Evolutionary conservation across 2,888 invertebrate species (phyloP), one percentile per base, ranked within the genome.

Genomic region (Deilephila elpenor): DNA sequence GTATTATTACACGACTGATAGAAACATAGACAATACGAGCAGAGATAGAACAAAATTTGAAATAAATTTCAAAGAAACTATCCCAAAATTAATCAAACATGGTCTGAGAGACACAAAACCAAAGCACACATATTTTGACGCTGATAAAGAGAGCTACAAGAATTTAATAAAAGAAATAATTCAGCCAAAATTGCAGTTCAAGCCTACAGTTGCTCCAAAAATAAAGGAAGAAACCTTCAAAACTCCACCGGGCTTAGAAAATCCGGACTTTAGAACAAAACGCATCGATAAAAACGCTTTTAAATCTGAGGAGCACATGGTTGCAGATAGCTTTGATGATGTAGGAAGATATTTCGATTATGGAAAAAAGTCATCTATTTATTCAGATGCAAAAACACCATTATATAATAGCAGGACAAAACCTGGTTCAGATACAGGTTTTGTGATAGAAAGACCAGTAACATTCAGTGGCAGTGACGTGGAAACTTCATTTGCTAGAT

Each of bases 401-500:
- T 71, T 78, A 74, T 77, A 75, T n/a, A 73, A 37, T 72, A 78
- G 51, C 6, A 60, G 17, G 59, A 75, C 75, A n/a, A 78, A 79
- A 61, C 72, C 75, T 8, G 72, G 72, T 62, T 19, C 62, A 53
- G 75, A 76, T 3, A 75, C 44, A 14, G 25, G 51, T 6, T 67
- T 67, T 67, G 67, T 67, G 25, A 1, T 75, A 56, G 74, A 64
- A 64, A 77, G 76, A 70, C 72, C 74, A 70, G 75, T 73, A 75
- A 53, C 74, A 44, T n/a, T 60, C 56, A n/a, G 17, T 78, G 72
- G 79, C 71, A 32, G 80, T 79, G 78, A 82, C 25, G 78, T 91
- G 32, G 93, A 93, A 84, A 94, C 93, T 3, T 84, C 90, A 0
- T 90, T 78, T 73, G 92, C 90, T 0, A 86, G 82, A 64, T 92